Base-by-base conservation (phyloP, 2,888 invertebrate species). In the Bibio marci region DNA sequence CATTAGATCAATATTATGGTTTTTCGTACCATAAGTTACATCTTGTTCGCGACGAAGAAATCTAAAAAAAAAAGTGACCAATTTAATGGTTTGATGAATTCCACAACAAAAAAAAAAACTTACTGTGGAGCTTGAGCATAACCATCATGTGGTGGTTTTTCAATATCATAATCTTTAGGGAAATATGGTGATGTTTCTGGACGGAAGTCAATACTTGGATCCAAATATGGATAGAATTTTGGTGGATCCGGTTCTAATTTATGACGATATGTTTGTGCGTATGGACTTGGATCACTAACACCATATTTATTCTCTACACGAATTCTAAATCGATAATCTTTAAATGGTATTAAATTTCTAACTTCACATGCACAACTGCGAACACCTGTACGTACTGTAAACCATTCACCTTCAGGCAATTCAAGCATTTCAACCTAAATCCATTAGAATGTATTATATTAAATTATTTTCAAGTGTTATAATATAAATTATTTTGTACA, bases 281-380 rank as follows among this genome's bases (percentile, higher is more conserved):
- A 82, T 1, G 94, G 92, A 41, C 92, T 92, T 0, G 97, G 95
- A 56, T 97, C 95, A 61, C 91, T 91, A 46, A 92, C 76, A 32
- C 97, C 97, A 58, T 83, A 90, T 58, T 88, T 86, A 65, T 97
- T 98, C 58, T 95, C 94, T 3, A 97, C 97, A 28, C 94, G 73
- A 30, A 97, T 76, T 43, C 98, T 73, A 69, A 95, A 92, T 59
- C 83, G 81, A 65, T 98, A 98, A 63, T 95, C 94, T 45, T 83
- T 73, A 66, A 87, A 86, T 2, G 95, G 91, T 53, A 87, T 81
- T 45, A 97, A 65, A 59, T 88, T 86, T 45, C 81, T 71, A 42
- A 94, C 80, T 55, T 91, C 90, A 60, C 87, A 90, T 27, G 77
- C 80, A 57, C 88, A 88, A 46, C 86, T 86, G 44, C 90, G 76